Evolutionary conservation across 2,888 invertebrate species (phyloP).

Genomic region (Nycteola revayana): DNA sequence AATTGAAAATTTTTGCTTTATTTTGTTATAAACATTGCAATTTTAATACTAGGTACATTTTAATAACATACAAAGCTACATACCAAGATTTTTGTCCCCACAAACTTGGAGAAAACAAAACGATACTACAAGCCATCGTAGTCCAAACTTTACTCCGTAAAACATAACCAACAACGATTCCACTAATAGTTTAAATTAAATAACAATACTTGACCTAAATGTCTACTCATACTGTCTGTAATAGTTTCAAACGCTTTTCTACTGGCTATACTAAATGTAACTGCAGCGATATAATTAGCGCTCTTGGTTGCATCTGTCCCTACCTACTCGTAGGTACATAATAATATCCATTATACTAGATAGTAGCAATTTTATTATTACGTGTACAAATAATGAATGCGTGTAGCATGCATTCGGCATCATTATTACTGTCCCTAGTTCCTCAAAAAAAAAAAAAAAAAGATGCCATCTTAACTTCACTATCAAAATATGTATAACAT

Average conservation of each 20-base stretch:
- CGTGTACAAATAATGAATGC: no score
- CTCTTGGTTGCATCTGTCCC: slow-evolving; percentile 12
- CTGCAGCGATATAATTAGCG: slow-evolving; percentile 38
- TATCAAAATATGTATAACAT: no score
- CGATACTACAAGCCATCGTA: slow-evolving; percentile 15
- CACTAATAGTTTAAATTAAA: slow-evolving; percentile 6
- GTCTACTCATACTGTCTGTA: slow-evolving; percentile 26
- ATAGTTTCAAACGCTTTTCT: slow-evolving; percentile 37
- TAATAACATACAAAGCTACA: no score
- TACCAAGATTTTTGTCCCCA: slow-evolving; percentile 44
- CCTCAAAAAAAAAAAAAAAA: no score
- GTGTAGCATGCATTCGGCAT: no score
- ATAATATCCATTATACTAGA: no score
- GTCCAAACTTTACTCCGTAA: slow-evolving; percentile 12
- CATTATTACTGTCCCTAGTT: no score
- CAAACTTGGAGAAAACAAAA: slow-evolving; percentile 24
- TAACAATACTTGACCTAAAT: slow-evolving; percentile 25
- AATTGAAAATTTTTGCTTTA: not conserved
- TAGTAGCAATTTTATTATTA: no score
- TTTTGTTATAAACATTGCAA: not conserved
- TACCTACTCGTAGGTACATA: no score
- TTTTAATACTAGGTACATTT: not conserved
- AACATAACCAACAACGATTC: slow-evolving; percentile 1
- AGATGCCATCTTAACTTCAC: no score
- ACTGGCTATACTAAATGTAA: slow-evolving; percentile 29